These are phyloP conservation scores for Microvelia longipes DNA, from an alignment of 1,140 invertebrate genomes.

Conservation along the genomic window DNA sequence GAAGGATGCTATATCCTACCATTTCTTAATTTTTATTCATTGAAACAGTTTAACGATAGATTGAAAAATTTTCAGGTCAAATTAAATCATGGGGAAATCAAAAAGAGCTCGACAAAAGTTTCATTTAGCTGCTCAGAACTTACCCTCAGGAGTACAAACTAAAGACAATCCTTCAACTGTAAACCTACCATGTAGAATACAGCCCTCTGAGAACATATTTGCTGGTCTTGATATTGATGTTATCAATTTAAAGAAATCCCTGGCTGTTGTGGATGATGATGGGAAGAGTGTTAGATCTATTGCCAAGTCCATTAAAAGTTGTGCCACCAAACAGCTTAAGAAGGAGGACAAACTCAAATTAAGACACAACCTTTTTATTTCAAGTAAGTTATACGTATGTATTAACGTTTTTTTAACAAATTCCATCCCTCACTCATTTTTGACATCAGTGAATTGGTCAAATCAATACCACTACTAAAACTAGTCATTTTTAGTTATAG, in stretches of 20 bases:
- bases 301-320: neutral
- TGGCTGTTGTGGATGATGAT: neutral
- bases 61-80: too few species aligned
- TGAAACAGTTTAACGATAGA: too few species aligned
- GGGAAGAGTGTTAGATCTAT: neutral
- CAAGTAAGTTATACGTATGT: neutral
- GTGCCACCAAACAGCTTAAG: neutral
- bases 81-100: neutral
- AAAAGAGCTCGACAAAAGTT: constrained; percentile 1
- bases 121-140: neutral
- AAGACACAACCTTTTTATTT: neutral
- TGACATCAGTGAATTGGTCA: too few species aligned
- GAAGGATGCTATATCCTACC: too few species aligned
- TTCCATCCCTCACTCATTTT: too few species aligned
- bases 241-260: neutral
- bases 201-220: neutral
- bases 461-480: too few species aligned
- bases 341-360: neutral
- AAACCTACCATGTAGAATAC: neutral
- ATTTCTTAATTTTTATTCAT: too few species aligned
- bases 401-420: too few species aligned
- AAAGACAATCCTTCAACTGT: neutral
- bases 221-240: neutral
- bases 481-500: too few species aligned
- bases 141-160: neutral